These are phyloP conservation scores for Odontophorus gujanensis DNA, from an alignment of 2,113 vertebrate species.

Conservation along the genomic window DNA sequence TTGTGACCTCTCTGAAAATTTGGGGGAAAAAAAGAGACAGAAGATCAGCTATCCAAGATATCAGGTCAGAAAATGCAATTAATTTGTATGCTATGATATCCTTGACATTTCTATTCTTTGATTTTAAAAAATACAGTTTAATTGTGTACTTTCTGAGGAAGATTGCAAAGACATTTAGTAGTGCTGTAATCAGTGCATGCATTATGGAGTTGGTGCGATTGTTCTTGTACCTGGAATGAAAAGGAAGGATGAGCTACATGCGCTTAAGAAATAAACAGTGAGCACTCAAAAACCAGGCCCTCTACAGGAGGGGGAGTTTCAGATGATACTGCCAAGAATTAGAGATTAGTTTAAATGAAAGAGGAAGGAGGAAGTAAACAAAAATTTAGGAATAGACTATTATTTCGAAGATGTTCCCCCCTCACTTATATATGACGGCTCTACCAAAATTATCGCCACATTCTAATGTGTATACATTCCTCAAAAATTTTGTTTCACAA, in stretches of 20 bases:
- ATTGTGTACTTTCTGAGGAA: neutral
- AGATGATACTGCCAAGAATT: neutral
- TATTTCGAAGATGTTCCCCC: neutral
- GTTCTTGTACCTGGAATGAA: neutral
- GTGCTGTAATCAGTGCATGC: neutral
- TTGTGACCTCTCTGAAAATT: constrained; percentile 94
- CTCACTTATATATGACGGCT: neutral
- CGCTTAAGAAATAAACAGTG: neutral
- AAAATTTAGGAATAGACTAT: neutral
- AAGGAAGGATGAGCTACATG: neutral
- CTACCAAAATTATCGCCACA: neutral
- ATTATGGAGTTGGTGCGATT: neutral
- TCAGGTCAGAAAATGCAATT: constrained; percentile 82
- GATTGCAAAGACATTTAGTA: neutral
- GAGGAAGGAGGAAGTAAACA: neutral
- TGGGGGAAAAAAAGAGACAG: constrained; percentile 98
- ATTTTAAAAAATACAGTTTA: neutral
- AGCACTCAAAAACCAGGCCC: neutral
- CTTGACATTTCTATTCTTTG: neutral
- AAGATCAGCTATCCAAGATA: constrained; percentile 92
- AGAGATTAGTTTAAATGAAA: neutral
- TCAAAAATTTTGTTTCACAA: neutral
- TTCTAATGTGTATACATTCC: neutral
- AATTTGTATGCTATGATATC: neutral
- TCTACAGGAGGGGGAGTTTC: neutral